Conservation (phyloP, 2,113 vertebrate species). For the Ophiodon elongatus region DNA sequence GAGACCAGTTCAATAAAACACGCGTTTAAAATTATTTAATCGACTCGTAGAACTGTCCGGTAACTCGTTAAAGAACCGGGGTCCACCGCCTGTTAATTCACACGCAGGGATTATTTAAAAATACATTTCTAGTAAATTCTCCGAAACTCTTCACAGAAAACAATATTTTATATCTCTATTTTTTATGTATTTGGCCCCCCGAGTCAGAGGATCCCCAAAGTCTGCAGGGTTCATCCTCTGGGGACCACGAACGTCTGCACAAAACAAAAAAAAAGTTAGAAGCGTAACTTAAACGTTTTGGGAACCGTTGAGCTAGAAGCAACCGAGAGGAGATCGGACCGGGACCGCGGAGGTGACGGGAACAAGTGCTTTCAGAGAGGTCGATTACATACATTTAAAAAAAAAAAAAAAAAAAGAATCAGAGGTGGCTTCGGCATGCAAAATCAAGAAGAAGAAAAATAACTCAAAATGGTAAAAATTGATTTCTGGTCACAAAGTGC, state of each 20-base stretch:
- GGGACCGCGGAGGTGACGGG: slow-evolving; percentile 33
- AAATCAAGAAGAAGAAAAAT: slow-evolving; percentile 46
- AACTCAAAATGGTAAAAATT: neutral
- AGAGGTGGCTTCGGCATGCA: slow-evolving; percentile 50
- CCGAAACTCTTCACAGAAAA: no score
- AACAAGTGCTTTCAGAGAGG: slow-evolving; percentile 60
- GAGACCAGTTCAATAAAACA: no score
- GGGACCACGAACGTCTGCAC: neutral
- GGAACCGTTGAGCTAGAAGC: slow-evolving; percentile 37
- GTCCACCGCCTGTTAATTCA: no score
- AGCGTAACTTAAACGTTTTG: no score
- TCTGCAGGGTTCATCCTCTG: neutral
- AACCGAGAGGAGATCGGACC: slow-evolving; percentile 13
- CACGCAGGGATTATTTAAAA: no score
- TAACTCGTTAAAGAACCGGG: no score
- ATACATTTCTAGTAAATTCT: no score
- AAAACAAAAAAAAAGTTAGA: no score
- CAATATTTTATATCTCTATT: no score
- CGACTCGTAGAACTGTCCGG: no score
- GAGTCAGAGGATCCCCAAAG: neutral
- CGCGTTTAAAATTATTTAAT: no score
- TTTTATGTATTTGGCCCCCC: no score
- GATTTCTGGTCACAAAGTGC: slow-evolving; percentile 29
- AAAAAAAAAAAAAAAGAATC: neutral
- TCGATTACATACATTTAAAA: slow-evolving; percentile 41